A percentile compares a stretch with the other conserved stretches of the same genome.
Evolutionary conservation across 2,888 invertebrate species (phyloP).

Genomic region (Laspeyria flexula): DNA sequence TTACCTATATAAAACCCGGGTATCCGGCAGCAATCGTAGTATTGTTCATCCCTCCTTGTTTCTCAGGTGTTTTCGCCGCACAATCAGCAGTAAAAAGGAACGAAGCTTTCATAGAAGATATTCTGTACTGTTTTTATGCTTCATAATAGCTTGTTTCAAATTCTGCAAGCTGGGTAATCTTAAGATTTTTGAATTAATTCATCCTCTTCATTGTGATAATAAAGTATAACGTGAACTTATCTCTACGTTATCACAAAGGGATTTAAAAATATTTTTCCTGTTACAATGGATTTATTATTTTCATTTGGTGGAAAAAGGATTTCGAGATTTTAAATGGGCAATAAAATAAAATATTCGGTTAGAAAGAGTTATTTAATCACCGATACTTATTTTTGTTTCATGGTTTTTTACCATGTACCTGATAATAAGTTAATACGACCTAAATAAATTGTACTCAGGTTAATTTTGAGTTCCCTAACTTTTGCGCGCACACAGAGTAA

Average conservation of each 20-base stretch:
- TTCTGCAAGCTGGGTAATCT: conserved; percentile 36
- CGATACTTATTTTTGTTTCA: not conserved
- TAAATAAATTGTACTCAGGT: not conserved
- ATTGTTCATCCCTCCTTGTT: conserved; percentile 50
- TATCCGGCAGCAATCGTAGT: conserved; percentile 46
- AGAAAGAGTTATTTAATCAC: conserved; percentile 2
- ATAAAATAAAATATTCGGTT: not conserved
- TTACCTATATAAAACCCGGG: conserved; percentile 20
- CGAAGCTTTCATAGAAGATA: conserved; percentile 62
- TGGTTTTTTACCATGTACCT: not conserved
- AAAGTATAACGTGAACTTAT: conserved; percentile 27
- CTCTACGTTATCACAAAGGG: conserved; percentile 19
- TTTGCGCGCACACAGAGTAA: conserved; percentile 4
- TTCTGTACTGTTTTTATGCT: conserved; percentile 57
- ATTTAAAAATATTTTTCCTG: conserved; percentile 15
- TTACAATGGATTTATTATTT: conserved; percentile 19
- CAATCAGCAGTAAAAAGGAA: conserved; percentile 82
- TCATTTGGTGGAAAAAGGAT: conserved; percentile 13
- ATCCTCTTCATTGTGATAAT: conserved; percentile 21
- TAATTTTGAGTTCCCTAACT: not conserved
- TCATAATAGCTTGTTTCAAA: conserved; percentile 51
- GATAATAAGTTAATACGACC: too few species aligned
- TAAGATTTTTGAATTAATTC: conserved; percentile 30
- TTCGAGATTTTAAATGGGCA: conserved; percentile 1
- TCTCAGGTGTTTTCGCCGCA: conserved; percentile 75